These are phyloP conservation scores for Augochlorella aurata DNA, from an alignment of 2,888 invertebrate genomes.

Conservation along the genomic window DNA sequence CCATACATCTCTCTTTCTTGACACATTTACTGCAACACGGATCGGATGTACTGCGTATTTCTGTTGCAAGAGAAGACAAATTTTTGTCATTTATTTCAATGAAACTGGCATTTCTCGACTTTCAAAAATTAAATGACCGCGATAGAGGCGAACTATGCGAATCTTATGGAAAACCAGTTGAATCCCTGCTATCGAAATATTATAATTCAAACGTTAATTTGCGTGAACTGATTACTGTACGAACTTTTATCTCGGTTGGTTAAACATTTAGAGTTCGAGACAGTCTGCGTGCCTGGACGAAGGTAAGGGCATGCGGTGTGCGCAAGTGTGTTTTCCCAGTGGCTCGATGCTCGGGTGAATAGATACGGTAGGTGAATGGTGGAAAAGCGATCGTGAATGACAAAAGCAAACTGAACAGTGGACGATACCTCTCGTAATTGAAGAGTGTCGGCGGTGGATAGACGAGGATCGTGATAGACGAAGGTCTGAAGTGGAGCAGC, in stretches of 20 bases:
- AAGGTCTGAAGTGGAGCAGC: slow-evolving; percentile 84
- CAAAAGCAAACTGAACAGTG: slow-evolving; percentile 56
- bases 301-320: slow-evolving; percentile 53
- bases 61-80: no score
- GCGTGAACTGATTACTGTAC: background rate
- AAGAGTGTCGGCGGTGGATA: slow-evolving; percentile 89
- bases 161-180: background rate
- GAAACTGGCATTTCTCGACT: no score
- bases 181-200: background rate
- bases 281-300: slow-evolving; percentile 15
- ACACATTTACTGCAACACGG: background rate
- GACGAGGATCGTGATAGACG: slow-evolving; percentile 94
- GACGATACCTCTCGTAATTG: slow-evolving; percentile 87
- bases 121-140: no score
- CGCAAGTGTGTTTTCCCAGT: slow-evolving; percentile 47
- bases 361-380: slow-evolving; percentile 48
- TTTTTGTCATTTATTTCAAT: no score
- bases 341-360: slow-evolving; percentile 43
- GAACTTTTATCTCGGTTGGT: slow-evolving; percentile 36
- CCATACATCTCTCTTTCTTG: background rate
- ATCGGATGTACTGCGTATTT: background rate
- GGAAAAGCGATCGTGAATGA: slow-evolving; percentile 58
- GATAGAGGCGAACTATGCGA: no score
- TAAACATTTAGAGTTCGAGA: background rate
- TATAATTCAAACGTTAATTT: no score